Base-by-base conservation (phyloP, 2,888 invertebrate species). In the Hermaeophaga mercurialis region DNA sequence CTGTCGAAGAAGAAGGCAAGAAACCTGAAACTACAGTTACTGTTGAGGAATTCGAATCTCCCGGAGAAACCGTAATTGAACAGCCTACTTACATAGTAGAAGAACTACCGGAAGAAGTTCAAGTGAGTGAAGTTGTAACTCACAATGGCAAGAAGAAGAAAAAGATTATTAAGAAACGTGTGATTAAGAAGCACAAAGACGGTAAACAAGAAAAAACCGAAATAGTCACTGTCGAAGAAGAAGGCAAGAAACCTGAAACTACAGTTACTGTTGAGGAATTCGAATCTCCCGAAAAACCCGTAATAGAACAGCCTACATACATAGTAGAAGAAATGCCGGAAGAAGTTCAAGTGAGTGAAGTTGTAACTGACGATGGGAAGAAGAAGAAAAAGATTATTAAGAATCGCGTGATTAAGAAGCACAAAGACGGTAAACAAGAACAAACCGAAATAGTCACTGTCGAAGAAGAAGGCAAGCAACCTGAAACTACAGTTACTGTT, bases 201-300 rank as follows among this genome's bases (percentile, higher is more conserved):
- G 70, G 68, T 18, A 73, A 72, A 47, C 61, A 78, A 52, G 72
- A 77, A 67, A 67, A 70, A 0, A 75, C 77, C 26, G 76, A 80
- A 71, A 78, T 77, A 58, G 71, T 74, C 39, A 79, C 79, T n/a
- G 69, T 79, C 18, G 76, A 73, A 62, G 70, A 73, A 59, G 72
- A 73, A 48, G 69, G 68, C 39, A 68, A 70, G 56, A 49, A 62
- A 54, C 73, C 73, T 1, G 62, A 68, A 54, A 68, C 70, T 15
- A 71, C 69, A 44, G 67, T 72, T 18, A 67, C 64, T 15, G 65
- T 70, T 44, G 62, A 67, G 67, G 71, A 47, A 62, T 56, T 34
- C 59, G 65, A 54, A 24, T 58, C 28, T 1, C 70, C 68, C 3
- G 75, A 61, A 59, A 77, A 72, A 54, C 63, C 70, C 34, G 72